Conservation (phyloP, 2,888 invertebrate genomes). For the Bedellia somnulentella region DNA sequence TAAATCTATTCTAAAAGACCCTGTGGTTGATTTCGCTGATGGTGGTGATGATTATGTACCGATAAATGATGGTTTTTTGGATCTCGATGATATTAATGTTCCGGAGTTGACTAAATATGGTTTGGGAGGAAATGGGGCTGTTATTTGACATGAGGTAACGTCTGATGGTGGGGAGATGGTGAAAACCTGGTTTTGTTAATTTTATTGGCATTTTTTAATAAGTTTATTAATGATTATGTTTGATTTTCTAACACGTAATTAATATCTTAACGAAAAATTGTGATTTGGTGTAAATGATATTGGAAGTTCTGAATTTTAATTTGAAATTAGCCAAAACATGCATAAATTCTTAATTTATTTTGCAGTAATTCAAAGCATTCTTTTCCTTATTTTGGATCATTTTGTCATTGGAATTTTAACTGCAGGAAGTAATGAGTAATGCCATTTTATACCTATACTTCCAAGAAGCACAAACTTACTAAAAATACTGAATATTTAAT, state of each 20-base stretch:
- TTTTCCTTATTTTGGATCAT: no score
- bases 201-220: no score
- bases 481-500: no score
- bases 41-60: slow-evolving; percentile 47
- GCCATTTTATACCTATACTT: no score
- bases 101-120: slow-evolving; percentile 40
- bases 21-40: slow-evolving; percentile 34
- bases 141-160: slow-evolving; percentile 42
- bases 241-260: neutral
- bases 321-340: no score
- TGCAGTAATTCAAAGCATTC: no score
- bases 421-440: no score
- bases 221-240: neutral
- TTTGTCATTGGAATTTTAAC: no score
- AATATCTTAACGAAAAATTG: slow-evolving; percentile 1
- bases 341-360: no score
- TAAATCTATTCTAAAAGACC: slow-evolving; percentile 16
- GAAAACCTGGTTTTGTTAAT: slow-evolving; percentile 54
- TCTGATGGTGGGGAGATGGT: slow-evolving; percentile 35
- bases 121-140: slow-evolving; percentile 19
- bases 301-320: no score
- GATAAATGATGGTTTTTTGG: slow-evolving; percentile 12
- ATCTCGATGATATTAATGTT: slow-evolving; percentile 36
- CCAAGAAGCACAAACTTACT: no score
- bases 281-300: no score